Evolutionary conservation across 1,140 invertebrate genomes (phyloP), one percentile per base, ranked within the genome.

Genomic region (Philaenus spumarius): DNA sequence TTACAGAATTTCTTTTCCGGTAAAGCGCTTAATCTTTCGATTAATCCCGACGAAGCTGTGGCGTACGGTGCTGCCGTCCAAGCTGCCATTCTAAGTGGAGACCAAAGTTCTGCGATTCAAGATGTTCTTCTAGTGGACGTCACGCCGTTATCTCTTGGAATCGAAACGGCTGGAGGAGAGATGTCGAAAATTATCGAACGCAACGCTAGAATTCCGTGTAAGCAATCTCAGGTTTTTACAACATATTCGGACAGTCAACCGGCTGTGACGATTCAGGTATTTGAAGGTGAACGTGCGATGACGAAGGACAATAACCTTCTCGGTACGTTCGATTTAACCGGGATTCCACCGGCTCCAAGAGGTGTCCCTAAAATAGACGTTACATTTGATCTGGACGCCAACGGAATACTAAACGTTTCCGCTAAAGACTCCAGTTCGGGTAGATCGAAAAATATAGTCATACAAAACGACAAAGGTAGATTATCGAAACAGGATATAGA

Each of bases 1-100:
- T n/a, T n/a, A n/a, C n/a, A n/a, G n/a, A n/a, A n/a, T 72, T 95
- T 95, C 79, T 97, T 97, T 82, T 95, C 95, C 64, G 96, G 95
- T 58, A 97, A 97, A 75, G 93, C 97, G 74, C 78, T 98, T 55
- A 98, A 97, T 84, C 97, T 96, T 69, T 91, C 88, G n/a, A 93
- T 93, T 77, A 95, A 95, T 69, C 95, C 95, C 40, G 95, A 97
- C 77, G 94, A 97, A 75, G 90, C 89, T 71, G 90, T 94, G 0
- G 90, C 90, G 4, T 93, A 93, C 67, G 90, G 91, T 60, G 90
- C 91, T 48, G 77, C 80, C 61, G n/a, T n/a, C n/a, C n/a, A n/a
- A n/a, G n/a, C n/a, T n/a, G n/a, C n/a, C n/a, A n/a, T n/a, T n/a
- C n/a, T n/a, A n/a, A n/a, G n/a, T n/a, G n/a, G n/a, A n/a, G n/a